Conservation (phyloP, 2,797 vertebrate species). For the Cygnus olor region DNA sequence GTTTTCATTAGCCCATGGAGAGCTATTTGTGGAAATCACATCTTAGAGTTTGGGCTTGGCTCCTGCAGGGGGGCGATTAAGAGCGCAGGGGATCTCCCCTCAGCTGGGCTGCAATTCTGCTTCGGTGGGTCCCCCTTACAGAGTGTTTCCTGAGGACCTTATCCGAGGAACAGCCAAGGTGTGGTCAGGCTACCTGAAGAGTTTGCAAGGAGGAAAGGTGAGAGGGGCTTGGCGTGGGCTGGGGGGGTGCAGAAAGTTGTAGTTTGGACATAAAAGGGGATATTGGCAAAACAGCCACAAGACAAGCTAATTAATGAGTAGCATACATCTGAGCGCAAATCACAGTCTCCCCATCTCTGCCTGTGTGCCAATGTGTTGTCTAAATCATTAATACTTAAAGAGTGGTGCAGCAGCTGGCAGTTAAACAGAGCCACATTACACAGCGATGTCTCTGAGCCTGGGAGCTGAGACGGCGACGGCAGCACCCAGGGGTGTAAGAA, state of each 20-base stretch:
- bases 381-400: slow-evolving; percentile 40
- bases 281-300: not conserved
- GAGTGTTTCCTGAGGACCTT: not conserved
- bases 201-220: not conserved
- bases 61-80: not conserved
- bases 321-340: not conserved
- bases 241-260: not conserved
- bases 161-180: not conserved
- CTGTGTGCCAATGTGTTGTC: not conserved
- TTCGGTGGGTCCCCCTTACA: not conserved
- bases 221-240: not conserved
- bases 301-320: not conserved
- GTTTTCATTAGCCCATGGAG: not conserved
- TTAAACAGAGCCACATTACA: not conserved
- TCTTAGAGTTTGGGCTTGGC: not conserved
- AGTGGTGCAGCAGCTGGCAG: slow-evolving; percentile 12
- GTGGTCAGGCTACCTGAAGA: not conserved
- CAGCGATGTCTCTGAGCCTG: not conserved
- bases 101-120: not conserved
- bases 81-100: not conserved
- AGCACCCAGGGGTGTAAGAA: not conserved
- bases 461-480: not conserved
- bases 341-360: not conserved
- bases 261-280: not conserved
- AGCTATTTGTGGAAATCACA: not conserved